These are phyloP conservation scores for Allygus modestus DNA, from an alignment of 2,888 invertebrate genomes.

Conservation along the genomic window DNA sequence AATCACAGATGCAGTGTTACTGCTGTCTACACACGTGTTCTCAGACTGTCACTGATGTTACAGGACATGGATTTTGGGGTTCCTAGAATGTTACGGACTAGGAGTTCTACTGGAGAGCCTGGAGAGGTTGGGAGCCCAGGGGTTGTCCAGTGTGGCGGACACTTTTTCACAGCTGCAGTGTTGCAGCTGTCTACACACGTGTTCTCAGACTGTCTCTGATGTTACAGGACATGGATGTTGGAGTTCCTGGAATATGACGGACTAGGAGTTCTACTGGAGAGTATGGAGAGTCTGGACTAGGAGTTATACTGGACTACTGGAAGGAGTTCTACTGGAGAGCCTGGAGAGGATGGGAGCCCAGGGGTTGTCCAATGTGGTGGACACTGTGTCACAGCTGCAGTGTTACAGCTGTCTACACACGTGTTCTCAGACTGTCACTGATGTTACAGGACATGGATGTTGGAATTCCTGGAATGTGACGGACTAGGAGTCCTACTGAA, in stretches of 20 bases:
- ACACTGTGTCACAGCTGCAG: constrained; percentile 74
- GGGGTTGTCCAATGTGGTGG: constrained; percentile 71
- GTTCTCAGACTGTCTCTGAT: neutral
- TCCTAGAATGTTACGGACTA: no score
- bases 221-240: constrained; percentile 73
- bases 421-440: no score
- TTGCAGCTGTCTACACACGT: neutral
- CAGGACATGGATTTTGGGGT: no score
- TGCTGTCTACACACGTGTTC: no score
- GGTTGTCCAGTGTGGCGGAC: constrained; percentile 72
- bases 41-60: no score
- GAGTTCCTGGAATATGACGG: constrained; percentile 75
- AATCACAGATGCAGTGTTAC: no score
- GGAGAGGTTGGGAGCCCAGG: constrained; percentile 71
- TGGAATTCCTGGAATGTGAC: constrained; percentile 74
- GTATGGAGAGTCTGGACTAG: no score
- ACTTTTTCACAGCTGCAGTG: constrained; percentile 73
- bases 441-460: constrained; percentile 73
- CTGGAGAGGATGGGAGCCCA: constrained; percentile 72
- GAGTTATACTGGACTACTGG: no score
- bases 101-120: no score
- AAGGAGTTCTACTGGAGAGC: no score
- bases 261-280: constrained; percentile 74
- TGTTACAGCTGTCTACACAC: constrained; percentile 75
- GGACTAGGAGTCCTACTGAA: constrained; percentile 75